phyloP scores from a whole-genome alignment of 2,888 invertebrate species.

The Biston stratarius region DNA sequence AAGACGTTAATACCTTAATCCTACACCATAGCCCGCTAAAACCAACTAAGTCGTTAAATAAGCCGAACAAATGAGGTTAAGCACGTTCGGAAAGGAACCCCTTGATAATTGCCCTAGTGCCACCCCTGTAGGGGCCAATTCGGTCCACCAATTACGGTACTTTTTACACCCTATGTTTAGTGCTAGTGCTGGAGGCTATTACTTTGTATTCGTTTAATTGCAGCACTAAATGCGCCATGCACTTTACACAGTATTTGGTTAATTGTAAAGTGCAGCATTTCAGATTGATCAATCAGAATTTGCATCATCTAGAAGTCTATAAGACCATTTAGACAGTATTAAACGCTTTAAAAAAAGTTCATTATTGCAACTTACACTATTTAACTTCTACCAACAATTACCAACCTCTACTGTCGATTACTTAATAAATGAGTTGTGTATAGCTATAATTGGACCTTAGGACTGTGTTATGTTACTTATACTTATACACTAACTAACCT shows the following conservation, averaged over 20 bases:
- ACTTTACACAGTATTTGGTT: background rate
- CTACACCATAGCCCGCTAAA: conserved; percentile 50
- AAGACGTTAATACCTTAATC: conserved; percentile 50
- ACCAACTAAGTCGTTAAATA: conserved; percentile 62
- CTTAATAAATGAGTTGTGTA: too few species aligned
- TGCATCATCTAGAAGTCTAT: too few species aligned
- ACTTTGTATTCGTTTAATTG: conserved; percentile 40
- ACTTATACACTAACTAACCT: too few species aligned
- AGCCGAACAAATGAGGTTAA: conserved; percentile 75
- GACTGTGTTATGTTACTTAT: too few species aligned
- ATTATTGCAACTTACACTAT: too few species aligned
- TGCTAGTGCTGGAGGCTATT: conserved; percentile 39
- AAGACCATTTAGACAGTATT: too few species aligned
- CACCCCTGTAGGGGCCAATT: conserved; percentile 52
- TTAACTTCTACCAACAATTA: too few species aligned
- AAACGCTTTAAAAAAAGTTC: too few species aligned
- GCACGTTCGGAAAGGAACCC: conserved; percentile 58
- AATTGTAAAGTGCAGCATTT: too few species aligned
- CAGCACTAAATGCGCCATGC: conserved; percentile 11
- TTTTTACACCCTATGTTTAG: conserved; percentile 53
- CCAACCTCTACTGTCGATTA: too few species aligned
- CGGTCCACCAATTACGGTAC: conserved; percentile 52
- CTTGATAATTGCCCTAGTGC: conserved; percentile 62
- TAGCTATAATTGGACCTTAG: too few species aligned
- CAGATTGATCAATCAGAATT: too few species aligned